Evolutionary conservation across 2,888 invertebrate genomes (phyloP).

Genomic region (Leptura quadrifasciata): DNA sequence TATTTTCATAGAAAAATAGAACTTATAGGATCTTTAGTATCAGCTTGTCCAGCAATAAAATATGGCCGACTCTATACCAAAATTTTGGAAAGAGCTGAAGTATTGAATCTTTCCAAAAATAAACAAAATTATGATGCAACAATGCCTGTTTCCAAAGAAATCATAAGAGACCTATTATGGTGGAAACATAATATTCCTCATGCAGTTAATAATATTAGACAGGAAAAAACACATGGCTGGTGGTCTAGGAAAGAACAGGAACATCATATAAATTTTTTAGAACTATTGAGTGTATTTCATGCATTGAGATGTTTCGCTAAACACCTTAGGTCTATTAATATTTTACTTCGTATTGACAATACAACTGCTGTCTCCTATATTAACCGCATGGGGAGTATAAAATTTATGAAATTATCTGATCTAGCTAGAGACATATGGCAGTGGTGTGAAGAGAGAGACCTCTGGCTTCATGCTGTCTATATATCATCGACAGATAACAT

Average conservation of each 20-base stretch:
- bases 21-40: neutral
- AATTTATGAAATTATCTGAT: no score
- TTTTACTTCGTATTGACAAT: no score
- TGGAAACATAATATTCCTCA: no score
- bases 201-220: no score
- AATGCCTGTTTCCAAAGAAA: neutral
- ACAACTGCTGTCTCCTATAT: no score
- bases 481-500: constrained; percentile 62
- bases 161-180: neutral
- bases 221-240: neutral
- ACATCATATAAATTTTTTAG: constrained; percentile 45
- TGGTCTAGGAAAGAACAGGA: no score
- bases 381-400: no score
- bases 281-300: constrained; percentile 33
- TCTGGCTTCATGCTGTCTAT: no score
- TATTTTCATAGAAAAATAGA: neutral
- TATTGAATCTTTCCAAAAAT: neutral
- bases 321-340: neutral
- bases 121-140: neutral
- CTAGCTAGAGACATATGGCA: no score
- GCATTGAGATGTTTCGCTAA: constrained; percentile 36
- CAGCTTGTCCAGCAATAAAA: neutral
- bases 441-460: no score
- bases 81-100: neutral
- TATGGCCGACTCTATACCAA: neutral